Conservation (phyloP, 2,888 invertebrate species). For the Diarsia mendica region DNA sequence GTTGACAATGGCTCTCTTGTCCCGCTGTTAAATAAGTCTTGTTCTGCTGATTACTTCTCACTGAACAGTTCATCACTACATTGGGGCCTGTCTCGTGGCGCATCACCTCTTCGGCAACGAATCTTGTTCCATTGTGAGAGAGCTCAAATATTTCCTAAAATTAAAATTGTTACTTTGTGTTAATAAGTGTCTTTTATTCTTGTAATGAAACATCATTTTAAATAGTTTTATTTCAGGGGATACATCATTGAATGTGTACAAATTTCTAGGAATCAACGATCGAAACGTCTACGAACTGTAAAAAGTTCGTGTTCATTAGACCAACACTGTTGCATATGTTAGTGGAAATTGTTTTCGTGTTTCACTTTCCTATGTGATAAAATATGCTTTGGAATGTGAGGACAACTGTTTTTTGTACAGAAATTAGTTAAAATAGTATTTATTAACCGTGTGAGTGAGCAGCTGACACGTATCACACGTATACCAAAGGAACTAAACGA, state of each 20-base stretch:
- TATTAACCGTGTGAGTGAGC: constrained; percentile 61
- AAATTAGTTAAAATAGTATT: constrained; percentile 48
- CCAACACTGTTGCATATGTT: constrained; percentile 25
- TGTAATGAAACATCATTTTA: not conserved
- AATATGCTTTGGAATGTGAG: constrained; percentile 44
- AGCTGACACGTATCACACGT: constrained; percentile 84
- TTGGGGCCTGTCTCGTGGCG: constrained; percentile 96
- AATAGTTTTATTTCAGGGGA: not conserved
- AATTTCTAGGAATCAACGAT: constrained; percentile 16
- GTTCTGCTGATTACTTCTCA: constrained; percentile 93
- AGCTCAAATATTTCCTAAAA: constrained; percentile 97
- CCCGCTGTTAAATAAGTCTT: constrained; percentile 96
- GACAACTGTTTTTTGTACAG: constrained; percentile 21
- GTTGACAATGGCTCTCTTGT: constrained; percentile 97
- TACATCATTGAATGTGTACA: not conserved
- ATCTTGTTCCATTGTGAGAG: constrained; percentile 95
- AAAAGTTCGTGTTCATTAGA: constrained; percentile 31
- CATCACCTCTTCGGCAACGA: constrained; percentile 96
- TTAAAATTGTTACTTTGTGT: constrained; percentile 55
- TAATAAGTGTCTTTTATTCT: not conserved
- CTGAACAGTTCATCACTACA: constrained; percentile 97
- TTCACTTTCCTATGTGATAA: constrained; percentile 30
- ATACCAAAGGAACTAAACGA: constrained; percentile 57
- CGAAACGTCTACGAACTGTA: constrained; percentile 18
- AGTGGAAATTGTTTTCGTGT: constrained; percentile 16